Percentiles rank a stretch among this genome's conserved stretches.
These are phyloP conservation scores for Eriocheir sinensis DNA, from an alignment of 1,140 invertebrate genomes.

Conservation along the genomic window DNA sequence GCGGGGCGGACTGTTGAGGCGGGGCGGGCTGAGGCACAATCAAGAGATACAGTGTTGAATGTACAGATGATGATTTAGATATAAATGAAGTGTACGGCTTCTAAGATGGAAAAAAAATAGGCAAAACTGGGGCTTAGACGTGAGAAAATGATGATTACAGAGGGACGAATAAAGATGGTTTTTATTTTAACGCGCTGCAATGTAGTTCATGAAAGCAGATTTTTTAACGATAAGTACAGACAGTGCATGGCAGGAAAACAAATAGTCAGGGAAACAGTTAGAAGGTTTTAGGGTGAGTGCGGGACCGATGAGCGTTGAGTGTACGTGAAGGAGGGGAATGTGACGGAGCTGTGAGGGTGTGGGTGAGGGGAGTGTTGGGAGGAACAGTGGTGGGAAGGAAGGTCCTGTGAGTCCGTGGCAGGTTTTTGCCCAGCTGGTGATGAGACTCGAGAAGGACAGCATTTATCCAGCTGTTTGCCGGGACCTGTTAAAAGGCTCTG, in stretches of 20 bases:
- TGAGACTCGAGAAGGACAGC: slow-evolving; percentile 20
- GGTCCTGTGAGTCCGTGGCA: not conserved
- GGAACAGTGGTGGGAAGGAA: not conserved
- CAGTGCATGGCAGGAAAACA: not conserved
- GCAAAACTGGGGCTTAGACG: not conserved
- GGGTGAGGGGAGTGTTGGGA: not conserved
- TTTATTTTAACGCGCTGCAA: too few species aligned
- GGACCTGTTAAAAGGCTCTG: slow-evolving; percentile 44
- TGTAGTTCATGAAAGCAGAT: too few species aligned
- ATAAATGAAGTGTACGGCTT: too few species aligned
- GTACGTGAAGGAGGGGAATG: not conserved
- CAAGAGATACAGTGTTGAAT: not conserved
- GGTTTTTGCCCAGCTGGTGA: slow-evolving; percentile 28
- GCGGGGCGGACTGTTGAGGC: not conserved
- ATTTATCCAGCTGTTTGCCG: slow-evolving; percentile 66
- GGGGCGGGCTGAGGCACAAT: not conserved
- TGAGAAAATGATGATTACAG: not conserved
- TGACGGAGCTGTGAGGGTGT: not conserved
- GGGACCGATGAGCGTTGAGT: not conserved
- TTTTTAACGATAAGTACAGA: not conserved
- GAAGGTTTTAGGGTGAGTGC: not conserved
- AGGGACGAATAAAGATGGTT: not conserved
- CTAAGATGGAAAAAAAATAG: not conserved
- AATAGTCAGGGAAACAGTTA: too few species aligned
- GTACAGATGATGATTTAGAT: too few species aligned